Evolutionary conservation across 1,140 invertebrate genomes (phyloP).

Genomic region (Tyrophagus putrescentiae): DNA sequence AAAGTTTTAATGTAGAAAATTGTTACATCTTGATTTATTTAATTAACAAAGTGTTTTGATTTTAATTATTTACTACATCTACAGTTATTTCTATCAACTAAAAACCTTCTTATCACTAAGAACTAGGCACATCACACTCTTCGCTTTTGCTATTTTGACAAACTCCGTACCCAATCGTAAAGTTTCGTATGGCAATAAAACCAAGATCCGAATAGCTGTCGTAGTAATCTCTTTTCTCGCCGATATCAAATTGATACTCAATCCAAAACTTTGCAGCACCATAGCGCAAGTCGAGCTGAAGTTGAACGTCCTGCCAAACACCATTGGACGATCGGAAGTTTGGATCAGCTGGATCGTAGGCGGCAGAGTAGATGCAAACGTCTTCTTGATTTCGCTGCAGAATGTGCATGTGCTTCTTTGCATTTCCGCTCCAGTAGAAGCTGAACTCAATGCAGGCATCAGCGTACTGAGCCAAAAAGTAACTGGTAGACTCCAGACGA

Average conservation of each 20-base stretch:
- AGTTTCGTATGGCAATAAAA: not conserved
- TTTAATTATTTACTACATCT: slow-evolving; percentile 2
- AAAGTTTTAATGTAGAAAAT: too few species aligned
- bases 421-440: not conserved
- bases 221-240: not conserved
- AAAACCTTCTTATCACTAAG: too few species aligned
- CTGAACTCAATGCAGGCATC: not conserved
- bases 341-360: not conserved
- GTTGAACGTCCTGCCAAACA: not conserved
- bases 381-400: slow-evolving; percentile 3
- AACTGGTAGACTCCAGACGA: not conserved
- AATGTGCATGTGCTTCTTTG: not conserved
- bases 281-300: not conserved
- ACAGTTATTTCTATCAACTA: too few species aligned
- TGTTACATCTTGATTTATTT: too few species aligned
- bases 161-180: slow-evolving; percentile 6
- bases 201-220: not conserved
- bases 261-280: not conserved
- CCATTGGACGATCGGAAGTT: not conserved
- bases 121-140: slow-evolving; percentile 1
- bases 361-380: slow-evolving; percentile 8
- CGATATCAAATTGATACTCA: not conserved
- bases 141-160: not conserved
- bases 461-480: not conserved
- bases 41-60: not conserved